A percentile compares a stretch with the other conserved stretches of the same genome.
phyloP scores from a whole-genome alignment of 1,140 invertebrate species.

The Bombus balteatus region DNA sequence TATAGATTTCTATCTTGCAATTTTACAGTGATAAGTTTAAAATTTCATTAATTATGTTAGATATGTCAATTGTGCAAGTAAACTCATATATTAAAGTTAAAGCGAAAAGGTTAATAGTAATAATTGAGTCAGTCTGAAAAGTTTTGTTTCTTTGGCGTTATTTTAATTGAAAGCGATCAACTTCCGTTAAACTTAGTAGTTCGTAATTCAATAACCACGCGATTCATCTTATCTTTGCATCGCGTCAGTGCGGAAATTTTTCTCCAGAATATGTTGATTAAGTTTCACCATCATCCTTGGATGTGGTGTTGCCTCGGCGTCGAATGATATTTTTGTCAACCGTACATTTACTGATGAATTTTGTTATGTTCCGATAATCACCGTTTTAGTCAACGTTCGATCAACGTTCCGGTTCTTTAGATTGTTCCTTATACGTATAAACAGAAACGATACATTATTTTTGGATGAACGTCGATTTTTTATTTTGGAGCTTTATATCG shows the following conservation, averaged over 20 bases:
- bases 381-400: not conserved
- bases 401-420: not conserved
- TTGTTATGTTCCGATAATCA: not conserved
- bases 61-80: not conserved
- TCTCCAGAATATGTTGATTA: not conserved
- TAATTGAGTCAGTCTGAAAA: too few relatives aligned
- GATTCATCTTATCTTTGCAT: not conserved
- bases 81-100: too few relatives aligned
- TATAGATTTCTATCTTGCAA: too few relatives aligned
- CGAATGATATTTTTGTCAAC: constrained; percentile 4
- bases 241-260: not conserved
- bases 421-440: not conserved
- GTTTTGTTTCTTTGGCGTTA: too few relatives aligned
- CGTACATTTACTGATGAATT: constrained; percentile 1
- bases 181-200: not conserved
- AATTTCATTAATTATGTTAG: not conserved
- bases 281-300: not conserved
- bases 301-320: not conserved
- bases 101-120: too few relatives aligned
- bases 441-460: not conserved
- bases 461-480: too few relatives aligned
- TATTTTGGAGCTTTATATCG: too few relatives aligned
- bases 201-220: not conserved
- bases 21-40: too few relatives aligned
- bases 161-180: too few relatives aligned